Evolutionary conservation across 2,797 vertebrate species (phyloP).

Genomic region (Labroides dimidiatus): DNA sequence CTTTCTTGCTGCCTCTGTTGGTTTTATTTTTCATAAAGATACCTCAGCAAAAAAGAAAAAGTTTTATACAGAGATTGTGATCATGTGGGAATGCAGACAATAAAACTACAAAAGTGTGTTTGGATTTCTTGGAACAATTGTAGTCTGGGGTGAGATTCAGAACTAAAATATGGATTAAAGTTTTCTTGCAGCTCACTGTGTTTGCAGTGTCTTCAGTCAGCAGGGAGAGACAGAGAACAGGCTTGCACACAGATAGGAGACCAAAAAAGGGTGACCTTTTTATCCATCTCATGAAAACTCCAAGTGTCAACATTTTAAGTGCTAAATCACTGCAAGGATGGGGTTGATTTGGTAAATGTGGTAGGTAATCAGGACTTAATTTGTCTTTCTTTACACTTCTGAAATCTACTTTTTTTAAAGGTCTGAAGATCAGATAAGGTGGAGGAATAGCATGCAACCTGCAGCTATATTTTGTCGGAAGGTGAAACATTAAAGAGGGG

Average conservation of each 20-base stretch:
- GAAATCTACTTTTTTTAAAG: not conserved
- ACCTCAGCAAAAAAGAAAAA: constrained; percentile 28
- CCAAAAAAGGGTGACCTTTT: not conserved
- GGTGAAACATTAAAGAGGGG: too few species aligned
- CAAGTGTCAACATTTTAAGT: not conserved
- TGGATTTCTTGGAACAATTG: constrained; percentile 34
- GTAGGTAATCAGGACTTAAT: too few species aligned
- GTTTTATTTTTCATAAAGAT: constrained; percentile 39
- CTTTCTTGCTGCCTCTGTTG: constrained; percentile 26
- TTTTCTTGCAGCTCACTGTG: constrained; percentile 11
- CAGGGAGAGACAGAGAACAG: not conserved
- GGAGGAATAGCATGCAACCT: too few species aligned
- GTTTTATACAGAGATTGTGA: constrained; percentile 19
- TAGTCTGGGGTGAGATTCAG: constrained; percentile 41
- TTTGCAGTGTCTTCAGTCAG: constrained; percentile 14
- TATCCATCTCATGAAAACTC: not conserved
- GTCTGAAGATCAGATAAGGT: not conserved
- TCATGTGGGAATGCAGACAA: constrained; percentile 45
- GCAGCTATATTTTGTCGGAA: too few species aligned
- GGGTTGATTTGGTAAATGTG: not conserved
- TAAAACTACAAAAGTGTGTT: constrained; percentile 34
- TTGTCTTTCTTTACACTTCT: not conserved
- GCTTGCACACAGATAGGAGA: not conserved
- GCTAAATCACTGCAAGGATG: not conserved
- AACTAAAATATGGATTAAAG: constrained; percentile 37